Conservation (phyloP, 1,140 invertebrate species). For the Gerris buenoi region DNA sequence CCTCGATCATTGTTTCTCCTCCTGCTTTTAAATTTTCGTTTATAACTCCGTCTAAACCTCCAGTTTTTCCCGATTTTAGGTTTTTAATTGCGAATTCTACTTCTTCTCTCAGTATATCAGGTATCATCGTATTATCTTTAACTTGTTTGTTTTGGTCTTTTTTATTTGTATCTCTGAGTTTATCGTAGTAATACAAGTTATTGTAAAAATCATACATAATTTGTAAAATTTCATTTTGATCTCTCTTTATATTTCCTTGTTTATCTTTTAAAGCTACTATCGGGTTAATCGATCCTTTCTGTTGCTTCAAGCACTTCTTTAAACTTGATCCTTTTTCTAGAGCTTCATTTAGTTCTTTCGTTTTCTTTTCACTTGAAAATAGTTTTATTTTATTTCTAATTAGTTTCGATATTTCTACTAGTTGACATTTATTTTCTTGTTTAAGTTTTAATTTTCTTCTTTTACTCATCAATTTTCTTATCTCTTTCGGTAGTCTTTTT, state of each 20-base stretch:
- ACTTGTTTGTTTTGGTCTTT: slow-evolving; percentile 1
- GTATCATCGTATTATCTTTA: not conserved
- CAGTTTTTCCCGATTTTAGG: slow-evolving; percentile 24
- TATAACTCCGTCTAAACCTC: slow-evolving; percentile 23
- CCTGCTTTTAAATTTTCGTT: slow-evolving; percentile 24
- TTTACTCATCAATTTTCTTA: slow-evolving; percentile 4
- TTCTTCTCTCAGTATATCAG: not conserved
- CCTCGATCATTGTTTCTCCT: slow-evolving; percentile 11
- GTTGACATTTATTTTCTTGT: not conserved
- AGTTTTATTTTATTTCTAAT: not conserved
- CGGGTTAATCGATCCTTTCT: not conserved
- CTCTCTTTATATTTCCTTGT: not conserved
- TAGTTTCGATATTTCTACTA: slow-evolving; percentile 9
- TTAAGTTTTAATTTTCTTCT: slow-evolving; percentile 4
- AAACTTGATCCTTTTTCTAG: not conserved
- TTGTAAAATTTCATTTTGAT: not conserved
- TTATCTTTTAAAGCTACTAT: not conserved
- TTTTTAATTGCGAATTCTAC: slow-evolving; percentile 15
- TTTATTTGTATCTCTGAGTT: slow-evolving; percentile 16
- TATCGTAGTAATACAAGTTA: not conserved
- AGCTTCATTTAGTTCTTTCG: not conserved
- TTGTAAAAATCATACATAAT: not conserved
- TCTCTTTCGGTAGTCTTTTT: not conserved
- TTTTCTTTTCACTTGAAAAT: not conserved
- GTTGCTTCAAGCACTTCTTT: not conserved